Percentiles rank a stretch among this genome's conserved stretches.
Evolutionary conservation across 2,888 invertebrate genomes (phyloP).

Genomic region (Drosophila formosana): DNA sequence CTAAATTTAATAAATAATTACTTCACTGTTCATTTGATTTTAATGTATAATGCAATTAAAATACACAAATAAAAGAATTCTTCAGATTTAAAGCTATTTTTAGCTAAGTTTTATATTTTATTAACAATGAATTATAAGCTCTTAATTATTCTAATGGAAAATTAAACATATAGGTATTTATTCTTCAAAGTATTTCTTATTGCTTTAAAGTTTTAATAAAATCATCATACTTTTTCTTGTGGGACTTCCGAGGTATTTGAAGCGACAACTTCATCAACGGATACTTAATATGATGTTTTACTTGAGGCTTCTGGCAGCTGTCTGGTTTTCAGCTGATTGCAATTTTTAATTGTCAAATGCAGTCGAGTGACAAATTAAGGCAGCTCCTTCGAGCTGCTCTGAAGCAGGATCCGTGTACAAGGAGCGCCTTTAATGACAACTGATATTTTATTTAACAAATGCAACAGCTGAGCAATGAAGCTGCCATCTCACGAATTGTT

Average conservation of each 20-base stretch:
- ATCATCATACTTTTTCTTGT: background rate
- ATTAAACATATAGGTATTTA: too few species aligned
- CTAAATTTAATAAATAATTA: too few species aligned
- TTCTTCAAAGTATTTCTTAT: too few species aligned
- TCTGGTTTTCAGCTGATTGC: constrained; percentile 53
- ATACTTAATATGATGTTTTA: constrained; percentile 37
- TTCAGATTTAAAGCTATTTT: too few species aligned
- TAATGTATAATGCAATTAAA: too few species aligned
- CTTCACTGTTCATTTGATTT: too few species aligned
- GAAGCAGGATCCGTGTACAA: background rate
- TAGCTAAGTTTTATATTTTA: too few species aligned
- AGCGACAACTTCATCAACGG: constrained; percentile 13
- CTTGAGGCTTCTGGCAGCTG: constrained; percentile 50
- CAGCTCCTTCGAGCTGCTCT: constrained; percentile 28
- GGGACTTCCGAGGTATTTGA: background rate
- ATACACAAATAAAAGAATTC: background rate
- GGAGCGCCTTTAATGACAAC: constrained; percentile 65
- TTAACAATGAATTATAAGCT: too few species aligned
- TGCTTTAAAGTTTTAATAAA: too few species aligned
- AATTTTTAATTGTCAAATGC: constrained; percentile 77
- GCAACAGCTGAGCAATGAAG: constrained; percentile 64
- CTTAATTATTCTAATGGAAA: too few species aligned
- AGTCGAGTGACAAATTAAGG: constrained; percentile 72
- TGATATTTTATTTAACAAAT: constrained; percentile 74
- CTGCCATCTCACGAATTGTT: constrained; percentile 59